phyloP scores from a whole-genome alignment of 2,797 vertebrate species.

The Catamblyrhynchus diadema region DNA sequence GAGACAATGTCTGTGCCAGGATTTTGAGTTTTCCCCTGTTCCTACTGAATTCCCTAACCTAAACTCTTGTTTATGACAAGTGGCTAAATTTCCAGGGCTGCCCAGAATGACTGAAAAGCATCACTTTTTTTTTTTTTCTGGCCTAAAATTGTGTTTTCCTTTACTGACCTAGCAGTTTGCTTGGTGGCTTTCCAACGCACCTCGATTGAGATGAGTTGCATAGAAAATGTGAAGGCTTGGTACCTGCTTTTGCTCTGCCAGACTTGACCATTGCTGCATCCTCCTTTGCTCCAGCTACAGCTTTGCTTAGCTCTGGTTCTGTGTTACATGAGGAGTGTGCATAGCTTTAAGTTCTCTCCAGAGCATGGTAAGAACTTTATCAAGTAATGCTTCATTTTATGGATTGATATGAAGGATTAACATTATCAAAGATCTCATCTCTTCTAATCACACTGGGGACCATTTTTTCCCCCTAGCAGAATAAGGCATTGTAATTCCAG shows the following conservation, averaged over 20 bases:
- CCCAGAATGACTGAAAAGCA: not conserved
- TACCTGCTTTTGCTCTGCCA: not conserved
- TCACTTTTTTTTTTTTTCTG: not conserved
- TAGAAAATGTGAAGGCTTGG: not conserved
- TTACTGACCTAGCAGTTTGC: not conserved
- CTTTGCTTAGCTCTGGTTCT: not conserved
- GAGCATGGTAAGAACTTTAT: not conserved
- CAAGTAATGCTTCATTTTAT: not conserved
- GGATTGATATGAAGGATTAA: not conserved
- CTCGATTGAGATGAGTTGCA: not conserved
- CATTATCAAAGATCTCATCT: not conserved
- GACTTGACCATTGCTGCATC: no score
- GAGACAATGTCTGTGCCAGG: not conserved
- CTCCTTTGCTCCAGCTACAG: not conserved
- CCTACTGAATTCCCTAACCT: not conserved
- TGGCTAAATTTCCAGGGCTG: not conserved
- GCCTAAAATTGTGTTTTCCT: not conserved
- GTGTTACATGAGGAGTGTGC: not conserved
- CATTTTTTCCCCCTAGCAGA: not conserved
- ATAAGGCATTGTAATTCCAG: not conserved
- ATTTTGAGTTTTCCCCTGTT: not conserved
- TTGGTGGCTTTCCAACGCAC: rapidly evolving
- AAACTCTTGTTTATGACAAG: not conserved
- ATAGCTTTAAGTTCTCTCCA: not conserved
- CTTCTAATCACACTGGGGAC: not conserved